Base-by-base conservation (phyloP, 2,113 vertebrate genomes). In the Spilogale gracilis region DNA sequence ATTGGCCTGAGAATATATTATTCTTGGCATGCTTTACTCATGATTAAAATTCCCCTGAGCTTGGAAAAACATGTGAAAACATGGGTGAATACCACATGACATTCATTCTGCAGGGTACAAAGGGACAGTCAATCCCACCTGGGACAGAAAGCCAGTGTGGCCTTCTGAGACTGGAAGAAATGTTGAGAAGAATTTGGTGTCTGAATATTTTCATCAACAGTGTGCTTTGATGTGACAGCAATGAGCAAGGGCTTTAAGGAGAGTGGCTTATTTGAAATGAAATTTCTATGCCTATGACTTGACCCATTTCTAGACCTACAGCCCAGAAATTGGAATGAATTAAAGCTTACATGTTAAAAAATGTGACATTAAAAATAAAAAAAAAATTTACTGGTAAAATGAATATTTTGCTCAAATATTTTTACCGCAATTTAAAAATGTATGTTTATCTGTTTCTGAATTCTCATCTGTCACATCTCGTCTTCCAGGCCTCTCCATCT, bases 51-150 rank as follows among this genome's bases (percentile, higher is more conserved):
- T 21, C 48, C 38, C 74, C 30, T 54, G 87, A 81, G 23, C 30
- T 79, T 95, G 52, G 60, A 76, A 67, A 79, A 95, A 50, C 56
- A 21, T 25, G 27, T 52, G 18, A 56, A 85, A 86, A 54, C 48
- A 11, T 1, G 6, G 65, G 25, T 6, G 25, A 79, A 76, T 2
- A 20, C 25, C 61, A 48, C 20, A 13, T 0, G 2, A 32, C 38
- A 27, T 92, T 71, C 20, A 63, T 38, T 74, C 50, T 38, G 43
- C 88, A 63, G 48, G 17, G 58, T 1, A 71, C 56, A 63, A 10
- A 63, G 4, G 5, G 7, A 54, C 0, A 79, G 63, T 45, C 60
- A 45, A 6, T 20, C 20, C 9, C 23, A 38, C 1, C 5, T 1
- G 10, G 21, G 14, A 38, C 25, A 48, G 54, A 82, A 58, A 92